Percentiles rank a stretch among this genome's conserved stretches.
Evolutionary conservation across 1,140 invertebrate genomes (phyloP).

Genomic region (Ips nitidus): DNA sequence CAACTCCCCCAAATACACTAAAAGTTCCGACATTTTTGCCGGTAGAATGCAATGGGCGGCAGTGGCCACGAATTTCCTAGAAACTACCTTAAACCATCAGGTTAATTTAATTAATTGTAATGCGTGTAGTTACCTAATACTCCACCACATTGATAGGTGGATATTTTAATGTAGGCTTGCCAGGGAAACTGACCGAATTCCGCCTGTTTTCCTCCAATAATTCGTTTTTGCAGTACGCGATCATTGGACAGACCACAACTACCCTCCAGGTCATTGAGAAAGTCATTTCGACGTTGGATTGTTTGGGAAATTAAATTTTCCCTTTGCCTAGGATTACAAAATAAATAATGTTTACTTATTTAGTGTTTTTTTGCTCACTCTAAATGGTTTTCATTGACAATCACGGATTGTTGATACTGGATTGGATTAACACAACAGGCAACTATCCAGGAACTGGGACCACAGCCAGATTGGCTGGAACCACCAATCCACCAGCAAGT

Average conservation of each 20-base stretch:
- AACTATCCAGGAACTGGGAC: constrained; percentile 65
- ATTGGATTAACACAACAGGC: constrained; percentile 61
- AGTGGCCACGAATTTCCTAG: constrained; percentile 67
- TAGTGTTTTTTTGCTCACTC: not conserved
- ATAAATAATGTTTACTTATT: not conserved
- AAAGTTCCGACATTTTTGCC: constrained; percentile 71
- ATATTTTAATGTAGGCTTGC: constrained; percentile 83
- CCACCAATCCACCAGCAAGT: constrained; percentile 73
- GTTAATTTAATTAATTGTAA: not conserved
- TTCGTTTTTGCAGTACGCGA: constrained; percentile 67
- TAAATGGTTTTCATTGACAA: not conserved
- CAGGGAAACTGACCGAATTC: constrained; percentile 79
- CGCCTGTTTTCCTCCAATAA: constrained; percentile 73
- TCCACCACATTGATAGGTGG: constrained; percentile 78
- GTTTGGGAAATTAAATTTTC: constrained; percentile 28
- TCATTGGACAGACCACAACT: constrained; percentile 49
- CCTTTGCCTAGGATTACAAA: constrained; percentile 21
- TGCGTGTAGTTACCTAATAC: constrained; percentile 59
- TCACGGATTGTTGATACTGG: not conserved
- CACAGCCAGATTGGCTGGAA: constrained; percentile 62
- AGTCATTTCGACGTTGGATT: constrained; percentile 42
- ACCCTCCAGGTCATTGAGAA: constrained; percentile 38
- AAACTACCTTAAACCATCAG: constrained; percentile 52
- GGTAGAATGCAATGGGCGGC: constrained; percentile 77
- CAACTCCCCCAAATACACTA: constrained; percentile 76